These are phyloP conservation scores for Timema cristinae DNA, from an alignment of 2,888 invertebrate species.

Conservation along the genomic window DNA sequence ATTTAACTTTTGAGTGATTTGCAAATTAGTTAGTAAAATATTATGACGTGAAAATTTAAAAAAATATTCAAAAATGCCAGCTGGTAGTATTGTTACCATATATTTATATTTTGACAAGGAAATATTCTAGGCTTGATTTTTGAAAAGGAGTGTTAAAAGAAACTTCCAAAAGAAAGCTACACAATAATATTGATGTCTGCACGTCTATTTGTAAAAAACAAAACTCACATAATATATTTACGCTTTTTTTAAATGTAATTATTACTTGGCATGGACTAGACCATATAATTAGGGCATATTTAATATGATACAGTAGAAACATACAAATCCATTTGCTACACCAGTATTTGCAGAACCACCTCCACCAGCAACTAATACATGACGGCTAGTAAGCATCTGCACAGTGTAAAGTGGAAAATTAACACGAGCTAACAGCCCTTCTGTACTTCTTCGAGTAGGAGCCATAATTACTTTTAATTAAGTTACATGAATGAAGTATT, in stretches of 20 bases:
- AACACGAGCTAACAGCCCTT: conserved; percentile 77
- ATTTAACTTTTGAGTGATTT: no score
- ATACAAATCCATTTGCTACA: conserved; percentile 94
- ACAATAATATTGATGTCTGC: not conserved
- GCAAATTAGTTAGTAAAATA: no score
- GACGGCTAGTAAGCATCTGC: conserved; percentile 84
- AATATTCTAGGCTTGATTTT: not conserved
- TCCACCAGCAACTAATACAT: conserved; percentile 94
- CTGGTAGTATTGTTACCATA: no score
- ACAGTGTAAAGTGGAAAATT: conserved; percentile 92
- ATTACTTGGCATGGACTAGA: no score
- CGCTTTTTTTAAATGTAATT: no score
- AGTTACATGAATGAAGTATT: no score
- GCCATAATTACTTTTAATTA: conserved; percentile 49
- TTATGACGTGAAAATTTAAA: no score
- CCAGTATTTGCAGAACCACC: conserved; percentile 97
- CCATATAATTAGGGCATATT: conserved; percentile 4
- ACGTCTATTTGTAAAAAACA: conserved; percentile 1
- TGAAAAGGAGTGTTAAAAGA: not conserved
- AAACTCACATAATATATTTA: no score
- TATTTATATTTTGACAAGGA: no score
- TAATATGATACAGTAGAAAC: conserved; percentile 43
- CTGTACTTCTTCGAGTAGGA: conserved; percentile 55
- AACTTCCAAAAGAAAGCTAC: not conserved
- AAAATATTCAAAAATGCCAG: no score